phyloP scores from a whole-genome alignment of 1,140 invertebrate species.

The Dolichoris vasculosae region DNA sequence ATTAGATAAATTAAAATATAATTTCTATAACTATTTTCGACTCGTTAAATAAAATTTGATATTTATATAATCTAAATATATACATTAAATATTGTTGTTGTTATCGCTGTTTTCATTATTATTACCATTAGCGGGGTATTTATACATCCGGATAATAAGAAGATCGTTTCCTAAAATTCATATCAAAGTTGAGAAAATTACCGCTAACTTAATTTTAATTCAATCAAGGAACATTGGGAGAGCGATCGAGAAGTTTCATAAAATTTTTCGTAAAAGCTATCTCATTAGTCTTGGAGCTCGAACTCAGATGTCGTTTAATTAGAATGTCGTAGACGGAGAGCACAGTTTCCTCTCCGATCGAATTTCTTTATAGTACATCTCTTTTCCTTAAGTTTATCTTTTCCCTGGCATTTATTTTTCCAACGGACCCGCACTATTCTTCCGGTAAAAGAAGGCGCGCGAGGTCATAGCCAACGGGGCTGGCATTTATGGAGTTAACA shows the following conservation, averaged over 20 bases:
- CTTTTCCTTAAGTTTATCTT: background rate
- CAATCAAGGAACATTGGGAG: background rate
- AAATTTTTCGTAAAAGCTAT: constrained; percentile 1
- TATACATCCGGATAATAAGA: background rate
- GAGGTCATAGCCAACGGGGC: constrained; percentile 53
- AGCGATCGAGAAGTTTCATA: background rate
- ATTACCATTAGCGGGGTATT: background rate
- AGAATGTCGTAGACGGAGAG: background rate
- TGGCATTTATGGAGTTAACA: constrained; percentile 75
- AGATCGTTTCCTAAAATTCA: background rate
- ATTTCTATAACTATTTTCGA: too few relatives aligned
- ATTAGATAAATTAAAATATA: too few relatives aligned
- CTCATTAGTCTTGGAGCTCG: background rate
- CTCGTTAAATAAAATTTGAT: background rate
- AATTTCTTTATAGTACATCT: background rate
- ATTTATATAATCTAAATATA: background rate
- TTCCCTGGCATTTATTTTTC: background rate
- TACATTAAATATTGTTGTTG: background rate
- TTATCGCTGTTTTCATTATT: too few relatives aligned
- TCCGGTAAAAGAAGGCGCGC: background rate
- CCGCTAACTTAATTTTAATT: constrained; percentile 6
- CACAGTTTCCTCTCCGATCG: background rate
- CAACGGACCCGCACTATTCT: background rate
- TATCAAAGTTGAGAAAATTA: background rate
- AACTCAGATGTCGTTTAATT: constrained; percentile 8